phyloP scores from a whole-genome alignment of 2,888 invertebrate genomes.

The Xanthia icteritia region DNA sequence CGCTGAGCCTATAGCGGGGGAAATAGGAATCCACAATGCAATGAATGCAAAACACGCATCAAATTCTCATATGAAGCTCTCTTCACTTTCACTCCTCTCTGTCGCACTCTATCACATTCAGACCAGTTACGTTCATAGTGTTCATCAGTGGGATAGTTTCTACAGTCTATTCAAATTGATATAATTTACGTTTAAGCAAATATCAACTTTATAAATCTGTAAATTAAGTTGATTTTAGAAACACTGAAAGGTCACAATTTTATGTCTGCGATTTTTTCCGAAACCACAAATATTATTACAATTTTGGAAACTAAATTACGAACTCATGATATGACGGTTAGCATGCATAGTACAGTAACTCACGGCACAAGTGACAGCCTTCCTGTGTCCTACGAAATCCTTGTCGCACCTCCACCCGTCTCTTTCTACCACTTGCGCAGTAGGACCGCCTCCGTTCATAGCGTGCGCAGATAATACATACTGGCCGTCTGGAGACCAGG shows the following conservation, averaged over 20 bases:
- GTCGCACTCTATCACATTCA: too few species aligned
- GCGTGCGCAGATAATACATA: slow-evolving; percentile 99
- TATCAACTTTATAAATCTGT: not conserved
- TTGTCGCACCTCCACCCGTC: slow-evolving; percentile 98
- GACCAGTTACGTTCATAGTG: not conserved
- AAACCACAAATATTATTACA: too few species aligned
- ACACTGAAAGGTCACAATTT: too few species aligned
- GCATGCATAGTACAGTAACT: slow-evolving; percentile 67
- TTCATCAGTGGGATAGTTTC: not conserved
- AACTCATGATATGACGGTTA: not conserved
- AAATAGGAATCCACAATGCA: too few species aligned
- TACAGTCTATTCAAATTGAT: not conserved
- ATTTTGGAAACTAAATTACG: too few species aligned
- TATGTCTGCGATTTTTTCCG: too few species aligned
- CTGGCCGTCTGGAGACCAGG: slow-evolving; percentile 99
- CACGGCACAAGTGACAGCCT: slow-evolving; percentile 98
- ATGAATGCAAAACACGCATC: too few species aligned
- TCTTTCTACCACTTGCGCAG: slow-evolving; percentile 98
- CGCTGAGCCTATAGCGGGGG: too few species aligned
- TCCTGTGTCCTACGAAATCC: slow-evolving; percentile 99
- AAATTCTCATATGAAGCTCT: too few species aligned
- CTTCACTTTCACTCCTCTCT: too few species aligned
- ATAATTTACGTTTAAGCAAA: not conserved
- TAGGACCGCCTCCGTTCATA: slow-evolving; percentile 99
- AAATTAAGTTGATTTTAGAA: not conserved